Base-by-base conservation (phyloP, 2,888 invertebrate species). In the Drosophila lacicola region DNA sequence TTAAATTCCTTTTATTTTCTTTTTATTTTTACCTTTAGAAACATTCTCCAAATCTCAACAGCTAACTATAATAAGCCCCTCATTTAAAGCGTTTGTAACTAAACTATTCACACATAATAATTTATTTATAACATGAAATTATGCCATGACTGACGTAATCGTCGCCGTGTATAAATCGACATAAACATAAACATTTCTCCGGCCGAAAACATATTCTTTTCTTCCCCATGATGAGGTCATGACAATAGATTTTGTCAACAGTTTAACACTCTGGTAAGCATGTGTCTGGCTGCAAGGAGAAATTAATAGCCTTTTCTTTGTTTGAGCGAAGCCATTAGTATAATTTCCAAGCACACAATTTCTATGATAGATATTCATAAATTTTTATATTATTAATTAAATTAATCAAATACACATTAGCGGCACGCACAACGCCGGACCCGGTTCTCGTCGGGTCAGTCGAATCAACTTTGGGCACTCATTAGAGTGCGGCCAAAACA, bases 401-500 rank as follows among this genome's bases (percentile, higher is more conserved):
- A 88, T 83, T 83, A 88, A 83, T 88, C 74, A 88, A 86, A 83
- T 73, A 68, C 70, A 82, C 86, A 82, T 82, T 88, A 82, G 70
- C 68, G 68, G 76, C 82, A 78, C 82, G 80, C 72, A 68, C 55
- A 51, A 45, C 39, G 25, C 13, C 53, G 17, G 17, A 17, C 36
- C 34, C 21, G 39, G 21, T 11, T 34, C 47, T 51, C 56, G 49
- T 54, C 69, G 54, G 58, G 57, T 50, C 70, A 66, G 63, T 66
- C 56, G 61, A 80, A 71, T 65, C 63, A 49, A 44, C 44, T 45
- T 47, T 37, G 55, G 47, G 41, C 19, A 64, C 66, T 77, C 78
- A 77, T 71, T 77, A 74, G 60, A 47, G 47, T 17, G 44, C 41
- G 54, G 46, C 36, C 53, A 55, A 62, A 69, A 68, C 62, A 55